Percentiles rank a stretch among this genome's conserved stretches.
These are phyloP conservation scores for Ceyx margarethae DNA, from an alignment of 2,113 vertebrate genomes.

Conservation along the genomic window DNA sequence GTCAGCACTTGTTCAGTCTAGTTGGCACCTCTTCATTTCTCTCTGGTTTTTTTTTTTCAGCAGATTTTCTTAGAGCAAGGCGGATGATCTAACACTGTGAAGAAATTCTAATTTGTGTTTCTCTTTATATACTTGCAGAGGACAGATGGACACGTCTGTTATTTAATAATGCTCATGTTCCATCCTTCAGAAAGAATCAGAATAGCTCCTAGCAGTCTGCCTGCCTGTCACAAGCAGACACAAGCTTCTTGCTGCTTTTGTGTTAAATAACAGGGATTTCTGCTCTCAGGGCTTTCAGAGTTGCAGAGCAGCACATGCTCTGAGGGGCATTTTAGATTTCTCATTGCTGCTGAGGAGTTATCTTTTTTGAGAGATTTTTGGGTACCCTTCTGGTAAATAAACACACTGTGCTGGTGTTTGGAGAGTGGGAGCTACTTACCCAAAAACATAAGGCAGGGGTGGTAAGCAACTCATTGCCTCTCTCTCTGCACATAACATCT, in stretches of 20 bases:
- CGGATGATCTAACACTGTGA: slow-evolving; percentile 52
- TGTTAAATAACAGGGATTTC: slow-evolving; percentile 38
- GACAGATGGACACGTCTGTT: slow-evolving; percentile 64
- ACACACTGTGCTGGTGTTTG: neutral
- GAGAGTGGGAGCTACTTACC: neutral
- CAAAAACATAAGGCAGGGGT: neutral
- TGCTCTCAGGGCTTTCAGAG: neutral
- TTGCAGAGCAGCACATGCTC: neutral
- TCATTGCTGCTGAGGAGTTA: neutral
- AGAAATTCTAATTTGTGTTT: slow-evolving; percentile 59
- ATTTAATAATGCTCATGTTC: slow-evolving; percentile 59
- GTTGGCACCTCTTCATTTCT: slow-evolving; percentile 60
- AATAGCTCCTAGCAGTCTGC: slow-evolving; percentile 50
- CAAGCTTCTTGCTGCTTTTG: slow-evolving; percentile 19
- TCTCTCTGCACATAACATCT: neutral
- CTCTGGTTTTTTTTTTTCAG: slow-evolving; percentile 11
- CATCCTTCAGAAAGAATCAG: slow-evolving; percentile 45
- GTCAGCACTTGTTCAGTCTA: slow-evolving; percentile 66
- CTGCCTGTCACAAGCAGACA: slow-evolving; percentile 38
- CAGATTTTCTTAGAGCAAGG: slow-evolving; percentile 56
- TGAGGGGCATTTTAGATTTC: neutral
- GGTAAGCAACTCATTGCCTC: neutral
- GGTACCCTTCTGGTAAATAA: slow-evolving; percentile 1
- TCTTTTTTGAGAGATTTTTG: neutral
- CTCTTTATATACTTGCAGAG: slow-evolving; percentile 53